Percentiles rank a stretch among this genome's conserved stretches.
Conservation (phyloP, 2,113 vertebrate species). For the Zonotrichia leucophrys region DNA sequence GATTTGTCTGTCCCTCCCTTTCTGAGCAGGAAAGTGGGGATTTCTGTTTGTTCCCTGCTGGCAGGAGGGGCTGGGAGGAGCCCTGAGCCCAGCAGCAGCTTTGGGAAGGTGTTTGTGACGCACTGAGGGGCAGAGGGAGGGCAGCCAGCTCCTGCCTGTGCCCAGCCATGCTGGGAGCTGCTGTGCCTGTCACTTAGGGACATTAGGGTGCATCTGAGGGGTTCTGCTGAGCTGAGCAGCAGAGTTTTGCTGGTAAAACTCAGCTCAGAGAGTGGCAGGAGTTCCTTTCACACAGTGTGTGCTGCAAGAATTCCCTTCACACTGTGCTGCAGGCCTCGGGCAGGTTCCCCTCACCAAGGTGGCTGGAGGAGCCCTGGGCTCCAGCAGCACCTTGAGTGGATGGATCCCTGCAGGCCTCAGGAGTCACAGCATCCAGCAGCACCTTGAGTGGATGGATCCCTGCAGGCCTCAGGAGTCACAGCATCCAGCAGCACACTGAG, state of each 20-base stretch:
- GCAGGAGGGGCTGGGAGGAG: background rate
- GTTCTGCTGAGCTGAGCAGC: background rate
- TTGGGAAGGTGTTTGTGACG: background rate
- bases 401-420: too few relatives aligned
- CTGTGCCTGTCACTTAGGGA: background rate
- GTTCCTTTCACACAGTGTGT: background rate
- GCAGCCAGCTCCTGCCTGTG: background rate
- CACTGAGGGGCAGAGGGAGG: background rate
- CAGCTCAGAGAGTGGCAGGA: background rate
- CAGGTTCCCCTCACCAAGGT: fast-evolving
- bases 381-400: background rate
- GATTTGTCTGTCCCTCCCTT: background rate
- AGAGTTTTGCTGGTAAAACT: background rate
- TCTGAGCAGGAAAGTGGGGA: background rate
- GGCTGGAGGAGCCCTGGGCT: background rate
- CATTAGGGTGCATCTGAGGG: background rate
- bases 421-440: too few relatives aligned
- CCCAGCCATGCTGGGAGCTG: background rate
- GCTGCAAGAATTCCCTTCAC: background rate
- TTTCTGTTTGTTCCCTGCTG: background rate
- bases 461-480: background rate
- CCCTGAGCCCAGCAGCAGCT: background rate
- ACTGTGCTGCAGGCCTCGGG: fast-evolving
- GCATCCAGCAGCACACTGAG: background rate
- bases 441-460: too few relatives aligned